Evolutionary conservation across 2,888 invertebrate species (phyloP).

Genomic region (Pseudococcus viburni): DNA sequence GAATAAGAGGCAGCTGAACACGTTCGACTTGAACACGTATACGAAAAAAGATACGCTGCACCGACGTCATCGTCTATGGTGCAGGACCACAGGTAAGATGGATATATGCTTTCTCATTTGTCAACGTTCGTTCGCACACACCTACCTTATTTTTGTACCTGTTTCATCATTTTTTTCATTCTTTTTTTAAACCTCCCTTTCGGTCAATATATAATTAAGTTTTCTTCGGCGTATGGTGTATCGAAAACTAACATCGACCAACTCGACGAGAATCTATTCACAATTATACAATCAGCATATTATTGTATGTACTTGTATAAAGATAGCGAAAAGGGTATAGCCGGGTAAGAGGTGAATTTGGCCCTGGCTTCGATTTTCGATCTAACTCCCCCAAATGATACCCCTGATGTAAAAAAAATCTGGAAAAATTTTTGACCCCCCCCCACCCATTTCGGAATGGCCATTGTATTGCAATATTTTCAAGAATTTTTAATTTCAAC

Average conservation of each 20-base stretch:
- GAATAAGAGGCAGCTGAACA: conserved; percentile 61
- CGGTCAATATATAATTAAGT: conserved; percentile 59
- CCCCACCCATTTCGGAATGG: too few relatives aligned
- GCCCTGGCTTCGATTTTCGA: too few relatives aligned
- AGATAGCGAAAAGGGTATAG: background rate
- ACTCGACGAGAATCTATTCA: background rate
- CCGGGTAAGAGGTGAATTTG: too few relatives aligned
- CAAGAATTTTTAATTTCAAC: too few relatives aligned
- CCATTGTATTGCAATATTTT: too few relatives aligned
- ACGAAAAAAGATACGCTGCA: conserved; percentile 30
- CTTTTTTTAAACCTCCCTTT: background rate
- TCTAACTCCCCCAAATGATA: too few relatives aligned
- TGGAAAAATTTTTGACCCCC: too few relatives aligned
- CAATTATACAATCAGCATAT: background rate
- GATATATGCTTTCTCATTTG: conserved; percentile 65
- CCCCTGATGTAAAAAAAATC: too few relatives aligned
- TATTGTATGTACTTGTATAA: background rate
- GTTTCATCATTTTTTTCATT: conserved; percentile 8
- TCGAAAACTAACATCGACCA: background rate
- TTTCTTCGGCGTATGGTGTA: conserved; percentile 50
- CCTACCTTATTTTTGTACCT: conserved; percentile 63
- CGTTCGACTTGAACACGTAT: background rate
- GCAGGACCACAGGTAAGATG: conserved; percentile 55
- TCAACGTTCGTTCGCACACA: conserved; percentile 65
- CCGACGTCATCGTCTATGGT: background rate